Evolutionary conservation across 2,113 vertebrate species (phyloP), one percentile per base, ranked within the genome.

Genomic region (Nicator chloris): DNA sequence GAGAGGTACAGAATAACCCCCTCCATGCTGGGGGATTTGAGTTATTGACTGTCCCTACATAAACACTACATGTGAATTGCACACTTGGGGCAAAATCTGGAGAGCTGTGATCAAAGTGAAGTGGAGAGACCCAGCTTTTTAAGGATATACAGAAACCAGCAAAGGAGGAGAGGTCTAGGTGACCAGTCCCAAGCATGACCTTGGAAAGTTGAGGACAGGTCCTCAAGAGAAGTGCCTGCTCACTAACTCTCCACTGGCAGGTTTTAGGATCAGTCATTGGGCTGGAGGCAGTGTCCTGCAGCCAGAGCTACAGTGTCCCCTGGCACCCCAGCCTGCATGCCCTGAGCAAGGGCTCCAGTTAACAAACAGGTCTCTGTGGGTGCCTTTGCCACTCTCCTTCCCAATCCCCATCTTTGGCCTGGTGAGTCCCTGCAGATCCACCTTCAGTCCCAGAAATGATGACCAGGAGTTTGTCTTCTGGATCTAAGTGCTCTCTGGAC

Each of bases 61-160:
- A 97, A 97, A 94, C 90, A 97, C 92, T 94, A 81, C 64, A 81
- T 11, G 15, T 71, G 92, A 83, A 86, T 93, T 88, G 80, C 82
- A 23, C 44, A 21, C 50, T 82, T 69, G 66, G 50, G 69, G 66
- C 42, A 77, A 61, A 82, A 61, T 76, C 60, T 92, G 80, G 83
- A 93, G 65, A 81, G 60, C 60, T 3, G 3, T 5, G 39, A 88
- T 44, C 60, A 70, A 92, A 90, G 42, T 6, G 24, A 69, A 93
- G 78, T 80, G 76, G 68, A 82, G 76, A 86, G 68, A 86, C 50
- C 9, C 35, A 42, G 56, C 21, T 86, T 70, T 77, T 86, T 37
- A 75, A 81, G 83, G 76, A 56, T 23, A 8, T 33, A 57, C 8
- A 82, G 69, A 85, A 95, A 90, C 27, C 15, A 42, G 51, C 16